Conservation (phyloP, 1,140 invertebrate species). For the Megalopta genalis region DNA sequence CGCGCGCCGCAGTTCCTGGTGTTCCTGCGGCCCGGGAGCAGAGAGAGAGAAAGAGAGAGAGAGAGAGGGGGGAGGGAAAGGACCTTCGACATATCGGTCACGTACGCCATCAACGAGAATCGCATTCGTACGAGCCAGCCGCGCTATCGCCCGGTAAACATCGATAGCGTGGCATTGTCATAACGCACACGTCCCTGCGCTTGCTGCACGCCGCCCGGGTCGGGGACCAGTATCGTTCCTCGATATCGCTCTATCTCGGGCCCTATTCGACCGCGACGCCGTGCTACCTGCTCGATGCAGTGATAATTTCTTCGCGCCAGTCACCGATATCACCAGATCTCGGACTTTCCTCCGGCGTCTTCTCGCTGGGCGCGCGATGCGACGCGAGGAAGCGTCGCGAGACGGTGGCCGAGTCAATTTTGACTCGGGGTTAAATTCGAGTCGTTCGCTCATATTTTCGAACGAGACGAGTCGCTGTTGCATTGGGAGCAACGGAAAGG, state of each 20-base stretch:
- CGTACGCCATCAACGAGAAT: slow-evolving; percentile 47
- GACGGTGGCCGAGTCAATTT: too few relatives aligned
- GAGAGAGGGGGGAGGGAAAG: too few relatives aligned
- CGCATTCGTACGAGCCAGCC: slow-evolving; percentile 36
- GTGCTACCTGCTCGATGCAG: slow-evolving; percentile 22
- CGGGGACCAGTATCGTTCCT: slow-evolving; percentile 1
- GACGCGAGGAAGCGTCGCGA: too few relatives aligned
- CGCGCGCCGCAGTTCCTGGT: not conserved
- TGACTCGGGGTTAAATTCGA: too few relatives aligned
- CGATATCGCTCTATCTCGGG: slow-evolving; percentile 31
- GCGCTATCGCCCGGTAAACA: slow-evolving; percentile 57
- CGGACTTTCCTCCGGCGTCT: not conserved
- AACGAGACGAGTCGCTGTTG: too few relatives aligned
- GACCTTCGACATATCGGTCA: slow-evolving; percentile 53
- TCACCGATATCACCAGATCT: not conserved
- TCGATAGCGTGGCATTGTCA: slow-evolving; percentile 57
- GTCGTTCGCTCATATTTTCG: too few relatives aligned
- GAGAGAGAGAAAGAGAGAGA: too few relatives aligned
- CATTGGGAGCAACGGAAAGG: too few relatives aligned
- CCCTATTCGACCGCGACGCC: slow-evolving; percentile 35
- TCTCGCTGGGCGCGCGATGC: too few relatives aligned
- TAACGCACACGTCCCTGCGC: slow-evolving; percentile 32
- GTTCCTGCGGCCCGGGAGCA: slow-evolving; percentile 17
- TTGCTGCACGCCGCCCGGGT: slow-evolving; percentile 1
- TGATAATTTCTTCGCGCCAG: slow-evolving; percentile 41